A percentile compares a stretch with the other conserved stretches of the same genome.
Conservation (phyloP, 2,113 vertebrate genomes). For the Vidua macroura region DNA sequence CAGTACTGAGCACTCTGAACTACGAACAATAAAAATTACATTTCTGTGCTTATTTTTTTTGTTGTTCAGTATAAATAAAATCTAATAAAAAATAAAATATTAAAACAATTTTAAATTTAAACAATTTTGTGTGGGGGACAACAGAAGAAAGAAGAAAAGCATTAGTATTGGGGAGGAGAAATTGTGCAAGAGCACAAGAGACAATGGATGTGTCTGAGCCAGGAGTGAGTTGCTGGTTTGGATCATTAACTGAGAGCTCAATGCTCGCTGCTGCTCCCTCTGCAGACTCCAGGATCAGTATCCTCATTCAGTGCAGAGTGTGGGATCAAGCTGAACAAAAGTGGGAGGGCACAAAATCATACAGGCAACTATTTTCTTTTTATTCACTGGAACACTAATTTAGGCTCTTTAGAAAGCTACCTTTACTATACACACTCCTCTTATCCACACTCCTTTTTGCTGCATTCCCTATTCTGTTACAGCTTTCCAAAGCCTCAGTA, state of each 20-base stretch:
- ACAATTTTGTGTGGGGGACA: neutral
- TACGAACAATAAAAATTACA: neutral
- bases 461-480: neutral
- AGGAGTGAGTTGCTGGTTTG: neutral
- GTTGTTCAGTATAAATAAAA: neutral
- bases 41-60: neutral
- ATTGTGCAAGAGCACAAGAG: neutral
- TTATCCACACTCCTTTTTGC: neutral
- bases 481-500: neutral
- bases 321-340: constrained; percentile 8
- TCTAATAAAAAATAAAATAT: neutral
- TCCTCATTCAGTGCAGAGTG: neutral
- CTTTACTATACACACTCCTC: neutral
- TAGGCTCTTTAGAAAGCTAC: neutral
- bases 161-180: neutral
- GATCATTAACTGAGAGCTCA: neutral
- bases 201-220: constrained; percentile 23
- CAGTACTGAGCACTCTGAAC: neutral
- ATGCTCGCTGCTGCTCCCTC: neutral
- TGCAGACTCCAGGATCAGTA: neutral
- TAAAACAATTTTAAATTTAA: neutral
- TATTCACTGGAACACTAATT: neutral
- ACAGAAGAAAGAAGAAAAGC: neutral
- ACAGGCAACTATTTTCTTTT: neutral
- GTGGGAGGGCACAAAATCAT: constrained; percentile 11